Base-by-base conservation (phyloP, 1,140 invertebrate species). In the Pseudomyrmex flavicornis region DNA sequence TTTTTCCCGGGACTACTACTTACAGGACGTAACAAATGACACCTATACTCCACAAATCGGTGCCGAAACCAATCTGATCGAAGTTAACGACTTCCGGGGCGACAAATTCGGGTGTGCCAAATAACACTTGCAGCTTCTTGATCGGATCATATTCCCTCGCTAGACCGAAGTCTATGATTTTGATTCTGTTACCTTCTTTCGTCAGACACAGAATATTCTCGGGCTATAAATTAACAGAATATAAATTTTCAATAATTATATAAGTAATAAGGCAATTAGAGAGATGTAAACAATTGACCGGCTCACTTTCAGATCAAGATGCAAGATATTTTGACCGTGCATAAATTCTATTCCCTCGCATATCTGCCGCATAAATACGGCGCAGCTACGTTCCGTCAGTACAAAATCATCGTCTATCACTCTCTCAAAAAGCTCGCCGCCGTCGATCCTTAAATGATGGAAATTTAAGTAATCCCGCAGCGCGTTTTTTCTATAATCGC, bases 71-170 rank as follows among this genome's bases (percentile, higher is more conserved):
- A 88, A 99, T 99, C 93, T 97, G 97, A 92, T 99, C 99, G 94
- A 99, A 99, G 94, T 99, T 99, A 0, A 99, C 98, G 8, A 99
- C 98, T 96, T 99, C 99, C 0, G 99, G 99, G 0, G 99, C 98
- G 9, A 99, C 98, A 94, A 99, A 99, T 94, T 99, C 99, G 0
- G 99, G 98, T 2, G 99, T 99, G n/a, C 99, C 99, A 93, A 99
- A 99, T 54, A 99, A 94, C 1, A 99, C 97, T 93, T 97, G 95
- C 4, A 99, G 94, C 90, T 99, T 98, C 94, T 98, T 98, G 79
- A 96, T 96, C 0, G 98, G 98, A 93, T 99, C 98, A 88, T 97
- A 99, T 92, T 98, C 97, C 82, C 98, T 95, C 0, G 99, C 99
- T 72, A 99, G 94, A 17, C 99, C 99, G 94, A 99, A 99, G 94